Percentiles rank a stretch among this genome's conserved stretches.
Conservation (phyloP, 2,797 vertebrate genomes). For the Anableps anableps region DNA sequence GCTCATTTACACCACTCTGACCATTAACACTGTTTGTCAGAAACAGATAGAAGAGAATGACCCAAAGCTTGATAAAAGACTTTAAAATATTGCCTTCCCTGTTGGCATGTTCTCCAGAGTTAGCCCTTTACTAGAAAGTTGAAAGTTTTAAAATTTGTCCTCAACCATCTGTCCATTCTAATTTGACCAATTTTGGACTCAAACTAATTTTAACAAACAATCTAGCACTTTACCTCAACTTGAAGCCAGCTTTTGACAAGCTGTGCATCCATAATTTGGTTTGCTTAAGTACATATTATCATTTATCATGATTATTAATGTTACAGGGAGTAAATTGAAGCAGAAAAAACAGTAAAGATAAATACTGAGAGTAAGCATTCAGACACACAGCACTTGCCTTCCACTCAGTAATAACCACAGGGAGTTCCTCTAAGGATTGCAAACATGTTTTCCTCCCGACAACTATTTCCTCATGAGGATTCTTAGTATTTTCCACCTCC, state of each 20-base stretch:
- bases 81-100: slow-evolving; percentile 34
- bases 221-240: slow-evolving; percentile 16
- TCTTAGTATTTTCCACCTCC: slow-evolving; percentile 59
- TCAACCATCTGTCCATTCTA: slow-evolving; percentile 48
- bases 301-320: slow-evolving; percentile 43
- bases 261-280: slow-evolving; percentile 19
- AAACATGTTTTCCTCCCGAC: slow-evolving; percentile 65
- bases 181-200: slow-evolving; percentile 50
- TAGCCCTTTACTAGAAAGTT: slow-evolving; percentile 20
- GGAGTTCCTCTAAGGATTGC: slow-evolving; percentile 41
- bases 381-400: slow-evolving; percentile 33
- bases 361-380: slow-evolving; percentile 43
- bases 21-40: slow-evolving; percentile 13
- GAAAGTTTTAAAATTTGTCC: slow-evolving; percentile 38
- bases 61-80: slow-evolving; percentile 24
- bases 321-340: slow-evolving; percentile 25
- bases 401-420: slow-evolving; percentile 22
- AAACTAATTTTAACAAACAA: slow-evolving; percentile 21
- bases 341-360: slow-evolving; percentile 36
- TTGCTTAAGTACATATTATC: slow-evolving; percentile 53
- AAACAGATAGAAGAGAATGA: slow-evolving; percentile 22
- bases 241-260: slow-evolving; percentile 10
- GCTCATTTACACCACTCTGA: not conserved
- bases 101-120: slow-evolving; percentile 21
- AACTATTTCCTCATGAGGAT: slow-evolving; percentile 49